Evolutionary conservation across 53 echinoderm and acorn worm species (phyloP).

Genomic region (Mesocentrotus franciscanus): DNA sequence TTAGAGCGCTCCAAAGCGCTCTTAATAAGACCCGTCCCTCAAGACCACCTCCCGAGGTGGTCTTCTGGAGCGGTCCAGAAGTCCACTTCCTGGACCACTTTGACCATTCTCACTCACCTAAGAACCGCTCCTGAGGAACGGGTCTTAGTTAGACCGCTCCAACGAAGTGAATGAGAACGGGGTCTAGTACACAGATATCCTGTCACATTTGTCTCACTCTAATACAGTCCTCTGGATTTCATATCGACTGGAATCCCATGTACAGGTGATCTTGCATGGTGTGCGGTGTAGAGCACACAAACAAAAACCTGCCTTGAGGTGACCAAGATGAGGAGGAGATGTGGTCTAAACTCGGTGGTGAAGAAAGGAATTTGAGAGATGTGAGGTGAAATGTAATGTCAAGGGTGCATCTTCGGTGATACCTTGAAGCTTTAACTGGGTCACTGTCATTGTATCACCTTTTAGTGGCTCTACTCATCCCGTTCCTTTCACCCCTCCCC

Average conservation of each 20-base stretch:
- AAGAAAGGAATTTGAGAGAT: conserved; percentile 32
- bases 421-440: conserved; percentile 7
- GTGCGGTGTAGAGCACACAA: neutral
- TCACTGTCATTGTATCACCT: conserved; percentile 58
- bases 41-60: too few relatives aligned
- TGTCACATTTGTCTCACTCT: neutral
- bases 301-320: neutral
- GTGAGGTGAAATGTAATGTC: conserved; percentile 1
- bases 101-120: too few relatives aligned
- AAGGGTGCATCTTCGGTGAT: conserved; percentile 30
- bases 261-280: neutral
- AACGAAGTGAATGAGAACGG: too few relatives aligned
- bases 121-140: too few relatives aligned
- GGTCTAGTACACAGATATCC: neutral
- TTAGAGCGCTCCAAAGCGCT: too few relatives aligned
- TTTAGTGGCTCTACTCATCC: neutral
- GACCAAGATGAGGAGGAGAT: neutral
- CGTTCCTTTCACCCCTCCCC: neutral
- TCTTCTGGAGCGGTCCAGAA: too few relatives aligned
- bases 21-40: too few relatives aligned
- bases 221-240: neutral
- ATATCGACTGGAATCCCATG: neutral
- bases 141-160: too few relatives aligned
- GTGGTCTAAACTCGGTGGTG: conserved; percentile 11
- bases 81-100: too few relatives aligned